A percentile compares a stretch with the other conserved stretches of the same genome.
These are phyloP conservation scores for Tragopan temminckii DNA, from an alignment of 2,797 vertebrate species.

Conservation along the genomic window DNA sequence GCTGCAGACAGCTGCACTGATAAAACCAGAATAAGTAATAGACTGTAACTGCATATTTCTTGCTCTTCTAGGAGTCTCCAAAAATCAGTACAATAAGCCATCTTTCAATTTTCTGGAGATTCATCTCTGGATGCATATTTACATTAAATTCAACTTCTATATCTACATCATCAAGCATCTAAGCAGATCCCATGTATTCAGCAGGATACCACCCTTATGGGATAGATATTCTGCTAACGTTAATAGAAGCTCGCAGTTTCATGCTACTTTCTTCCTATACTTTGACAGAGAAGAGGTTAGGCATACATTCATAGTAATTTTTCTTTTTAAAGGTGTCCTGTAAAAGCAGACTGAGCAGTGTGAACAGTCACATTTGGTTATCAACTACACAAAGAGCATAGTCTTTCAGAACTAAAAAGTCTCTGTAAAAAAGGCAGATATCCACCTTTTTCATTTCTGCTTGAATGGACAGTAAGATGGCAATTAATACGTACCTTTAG, in stretches of 20 bases:
- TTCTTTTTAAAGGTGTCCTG: neutral
- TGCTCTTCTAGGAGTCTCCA: neutral
- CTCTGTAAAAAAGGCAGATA: neutral
- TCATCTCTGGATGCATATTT: neutral
- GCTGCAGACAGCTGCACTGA: neutral
- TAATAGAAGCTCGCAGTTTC: neutral
- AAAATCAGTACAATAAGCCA: neutral
- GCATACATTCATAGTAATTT: neutral
- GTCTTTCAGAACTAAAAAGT: neutral
- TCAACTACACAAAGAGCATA: neutral
- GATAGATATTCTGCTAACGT: neutral
- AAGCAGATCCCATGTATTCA: neutral
- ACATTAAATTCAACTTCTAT: neutral
- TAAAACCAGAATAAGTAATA: neutral
- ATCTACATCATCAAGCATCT: neutral
- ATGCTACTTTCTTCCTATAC: neutral
- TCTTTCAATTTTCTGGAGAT: neutral
- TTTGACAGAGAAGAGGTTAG: neutral
- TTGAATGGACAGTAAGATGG: neutral
- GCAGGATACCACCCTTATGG: neutral
- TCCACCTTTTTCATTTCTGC: neutral
- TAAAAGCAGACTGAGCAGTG: neutral
- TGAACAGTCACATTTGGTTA: neutral
- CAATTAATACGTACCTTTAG: neutral
- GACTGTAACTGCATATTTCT: neutral